phyloP scores from a whole-genome alignment of 1,140 invertebrate genomes.

The Gonioctena quinquepunctata region DNA sequence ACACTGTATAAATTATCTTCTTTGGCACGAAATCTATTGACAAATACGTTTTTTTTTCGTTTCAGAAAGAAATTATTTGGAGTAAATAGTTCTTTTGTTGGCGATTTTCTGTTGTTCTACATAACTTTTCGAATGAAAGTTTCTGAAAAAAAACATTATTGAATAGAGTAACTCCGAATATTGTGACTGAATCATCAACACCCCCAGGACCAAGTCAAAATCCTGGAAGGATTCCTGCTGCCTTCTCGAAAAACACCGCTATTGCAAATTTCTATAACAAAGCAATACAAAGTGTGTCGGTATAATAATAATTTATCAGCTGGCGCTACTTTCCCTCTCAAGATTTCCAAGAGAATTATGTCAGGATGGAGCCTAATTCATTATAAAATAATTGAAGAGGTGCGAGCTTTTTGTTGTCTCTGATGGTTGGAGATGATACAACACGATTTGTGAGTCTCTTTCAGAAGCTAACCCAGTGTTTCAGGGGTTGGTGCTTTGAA shows the following conservation, averaged over 20 bases:
- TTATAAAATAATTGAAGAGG: slow-evolving; percentile 47
- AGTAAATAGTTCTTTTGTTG: too few species aligned
- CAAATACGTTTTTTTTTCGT: too few species aligned
- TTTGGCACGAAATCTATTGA: too few species aligned
- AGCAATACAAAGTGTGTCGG: neutral
- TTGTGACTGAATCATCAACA: too few species aligned
- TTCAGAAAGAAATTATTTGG: too few species aligned
- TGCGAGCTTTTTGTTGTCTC: slow-evolving; percentile 35
- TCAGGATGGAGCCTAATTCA: slow-evolving; percentile 27
- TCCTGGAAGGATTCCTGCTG: neutral
- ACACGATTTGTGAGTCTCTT: slow-evolving; percentile 35
- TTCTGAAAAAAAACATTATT: too few species aligned
- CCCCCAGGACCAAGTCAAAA: too few species aligned
- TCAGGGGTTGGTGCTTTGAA: slow-evolving; percentile 1
- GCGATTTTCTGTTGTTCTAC: too few species aligned
- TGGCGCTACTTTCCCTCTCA: neutral
- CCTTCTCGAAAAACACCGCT: neutral
- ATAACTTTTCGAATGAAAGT: too few species aligned
- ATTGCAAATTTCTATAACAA: neutral
- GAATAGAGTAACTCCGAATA: too few species aligned
- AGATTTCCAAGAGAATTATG: neutral
- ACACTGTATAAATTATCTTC: too few species aligned
- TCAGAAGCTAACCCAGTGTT: slow-evolving; percentile 12
- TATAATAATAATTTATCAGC: slow-evolving; percentile 8
- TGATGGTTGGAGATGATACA: slow-evolving; percentile 37